phyloP scores from a whole-genome alignment of 2,113 vertebrate species.

The Podilymbus podiceps region DNA sequence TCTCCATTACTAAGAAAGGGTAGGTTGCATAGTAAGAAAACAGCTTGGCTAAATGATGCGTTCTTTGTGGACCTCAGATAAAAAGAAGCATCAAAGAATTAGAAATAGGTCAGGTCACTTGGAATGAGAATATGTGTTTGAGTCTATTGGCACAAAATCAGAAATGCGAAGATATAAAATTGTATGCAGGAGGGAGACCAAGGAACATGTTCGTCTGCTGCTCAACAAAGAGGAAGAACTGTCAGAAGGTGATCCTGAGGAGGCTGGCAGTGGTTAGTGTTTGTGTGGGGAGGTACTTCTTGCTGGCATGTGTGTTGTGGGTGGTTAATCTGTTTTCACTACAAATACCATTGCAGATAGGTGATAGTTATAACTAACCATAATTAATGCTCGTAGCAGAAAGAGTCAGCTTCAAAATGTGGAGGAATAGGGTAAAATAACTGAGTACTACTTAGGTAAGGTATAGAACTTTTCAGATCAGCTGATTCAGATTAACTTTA shows the following conservation, averaged over 20 bases:
- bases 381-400: background rate
- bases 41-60: background rate
- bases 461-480: background rate
- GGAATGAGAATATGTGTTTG: background rate
- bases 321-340: background rate
- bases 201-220: background rate
- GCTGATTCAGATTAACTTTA: background rate
- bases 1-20: background rate
- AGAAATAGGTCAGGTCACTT: background rate
- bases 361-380: background rate
- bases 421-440: background rate
- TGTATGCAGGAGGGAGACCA: background rate
- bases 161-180: background rate
- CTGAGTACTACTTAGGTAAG: background rate
- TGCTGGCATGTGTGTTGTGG: background rate
- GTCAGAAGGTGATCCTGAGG: background rate
- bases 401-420: background rate
- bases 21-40: background rate
- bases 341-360: background rate
- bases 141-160: background rate
- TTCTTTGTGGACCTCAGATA: background rate
- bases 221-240: background rate
- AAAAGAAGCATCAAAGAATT: background rate
- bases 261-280: background rate
- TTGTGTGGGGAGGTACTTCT: background rate